Conservation (phyloP, 2,797 vertebrate genomes). For the Labeo calbasu region DNA sequence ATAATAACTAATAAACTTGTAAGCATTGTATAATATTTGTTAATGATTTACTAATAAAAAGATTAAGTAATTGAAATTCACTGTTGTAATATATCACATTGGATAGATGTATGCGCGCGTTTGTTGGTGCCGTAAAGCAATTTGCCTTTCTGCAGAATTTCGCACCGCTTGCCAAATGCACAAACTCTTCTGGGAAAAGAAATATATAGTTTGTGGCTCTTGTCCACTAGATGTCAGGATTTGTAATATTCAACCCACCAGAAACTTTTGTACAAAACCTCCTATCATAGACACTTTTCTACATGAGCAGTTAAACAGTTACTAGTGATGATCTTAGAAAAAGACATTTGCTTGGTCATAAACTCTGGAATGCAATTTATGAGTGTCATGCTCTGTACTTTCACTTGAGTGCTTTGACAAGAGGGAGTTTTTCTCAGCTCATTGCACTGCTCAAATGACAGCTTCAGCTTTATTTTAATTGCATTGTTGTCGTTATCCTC, state of each 20-base stretch:
- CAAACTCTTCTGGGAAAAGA: no score
- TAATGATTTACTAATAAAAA: no score
- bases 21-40: no score
- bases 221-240: conserved; percentile 53
- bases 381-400: conserved; percentile 17
- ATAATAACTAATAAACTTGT: no score
- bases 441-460: background rate
- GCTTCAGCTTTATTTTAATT: conserved; percentile 19
- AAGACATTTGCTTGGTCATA: background rate
- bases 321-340: background rate
- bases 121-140: no score
- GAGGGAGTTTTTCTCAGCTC: background rate
- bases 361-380: conserved; percentile 31
- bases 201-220: no score
- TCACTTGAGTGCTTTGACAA: background rate
- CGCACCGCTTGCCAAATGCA: no score
- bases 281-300: background rate
- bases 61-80: no score
- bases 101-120: no score
- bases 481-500: background rate
- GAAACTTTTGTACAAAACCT: background rate
- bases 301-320: conserved; percentile 5
- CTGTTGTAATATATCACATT: background rate
- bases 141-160: no score
- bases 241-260: background rate